phyloP scores from a whole-genome alignment of 2,888 invertebrate genomes.

The Ophion ventricosus region DNA sequence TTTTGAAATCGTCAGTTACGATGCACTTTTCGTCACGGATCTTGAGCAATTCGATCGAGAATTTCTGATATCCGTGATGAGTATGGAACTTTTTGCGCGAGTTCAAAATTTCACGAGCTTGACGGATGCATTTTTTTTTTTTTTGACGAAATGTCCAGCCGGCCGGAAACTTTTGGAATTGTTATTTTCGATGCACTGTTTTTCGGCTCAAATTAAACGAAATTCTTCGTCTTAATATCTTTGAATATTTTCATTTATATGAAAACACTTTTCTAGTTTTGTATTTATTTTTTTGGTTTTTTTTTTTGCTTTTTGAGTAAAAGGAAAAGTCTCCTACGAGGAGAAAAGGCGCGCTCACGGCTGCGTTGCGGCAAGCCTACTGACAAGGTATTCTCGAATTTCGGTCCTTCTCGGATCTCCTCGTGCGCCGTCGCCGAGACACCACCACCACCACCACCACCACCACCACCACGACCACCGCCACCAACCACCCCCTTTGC shows the following conservation, averaged over 20 bases:
- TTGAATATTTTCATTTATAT: too few species aligned
- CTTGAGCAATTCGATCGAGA: neutral
- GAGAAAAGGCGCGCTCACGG: constrained; percentile 77
- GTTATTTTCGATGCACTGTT: neutral
- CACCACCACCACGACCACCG: constrained; percentile 58
- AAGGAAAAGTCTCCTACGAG: constrained; percentile 26
- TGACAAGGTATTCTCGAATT: constrained; percentile 75
- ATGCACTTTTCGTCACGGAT: neutral
- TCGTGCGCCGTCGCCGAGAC: constrained; percentile 74
- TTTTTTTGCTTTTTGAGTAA: neutral
- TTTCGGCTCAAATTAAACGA: neutral
- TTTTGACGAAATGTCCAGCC: neutral
- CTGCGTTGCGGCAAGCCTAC: constrained; percentile 81
- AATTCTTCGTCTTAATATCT: neutral
- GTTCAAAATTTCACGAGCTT: neutral
- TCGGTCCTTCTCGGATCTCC: constrained; percentile 74
- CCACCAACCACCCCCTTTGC: constrained; percentile 68
- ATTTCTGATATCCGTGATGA: neutral
- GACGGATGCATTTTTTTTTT: neutral
- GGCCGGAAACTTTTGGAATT: neutral
- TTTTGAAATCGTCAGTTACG: neutral
- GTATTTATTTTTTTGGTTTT: constrained; percentile 1
- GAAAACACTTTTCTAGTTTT: too few species aligned
- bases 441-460: constrained; percentile 61
- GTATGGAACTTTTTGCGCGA: neutral